Evolutionary conservation across 2,888 invertebrate genomes (phyloP).

Genomic region (Hypercompe scribonia): DNA sequence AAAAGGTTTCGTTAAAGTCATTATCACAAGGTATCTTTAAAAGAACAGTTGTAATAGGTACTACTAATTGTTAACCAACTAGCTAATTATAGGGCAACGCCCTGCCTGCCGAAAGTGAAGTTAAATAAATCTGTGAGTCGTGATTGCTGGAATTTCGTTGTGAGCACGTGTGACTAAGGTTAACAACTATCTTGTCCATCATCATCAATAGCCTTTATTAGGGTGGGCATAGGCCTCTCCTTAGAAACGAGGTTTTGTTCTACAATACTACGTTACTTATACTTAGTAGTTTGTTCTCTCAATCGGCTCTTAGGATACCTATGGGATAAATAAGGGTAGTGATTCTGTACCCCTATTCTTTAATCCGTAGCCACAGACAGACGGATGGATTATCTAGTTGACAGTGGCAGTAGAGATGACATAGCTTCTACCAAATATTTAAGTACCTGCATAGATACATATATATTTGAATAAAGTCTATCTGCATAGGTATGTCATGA

Average conservation of each 20-base stretch:
- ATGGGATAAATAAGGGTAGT: no score
- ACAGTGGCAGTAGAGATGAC: neutral
- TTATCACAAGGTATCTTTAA: neutral
- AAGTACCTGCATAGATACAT: neutral
- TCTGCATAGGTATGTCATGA: neutral
- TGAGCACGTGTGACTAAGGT: neutral
- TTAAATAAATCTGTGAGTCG: neutral
- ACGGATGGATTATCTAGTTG: neutral
- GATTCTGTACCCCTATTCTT: no score
- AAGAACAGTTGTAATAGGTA: neutral
- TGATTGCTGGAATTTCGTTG: neutral
- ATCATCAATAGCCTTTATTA: no score
- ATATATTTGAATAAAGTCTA: neutral
- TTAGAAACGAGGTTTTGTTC: no score
- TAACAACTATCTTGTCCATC: neutral
- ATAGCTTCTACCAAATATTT: neutral
- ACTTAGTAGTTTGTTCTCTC: no score
- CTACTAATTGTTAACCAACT: neutral
- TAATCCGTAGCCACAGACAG: no score
- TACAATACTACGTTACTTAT: no score
- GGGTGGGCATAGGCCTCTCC: no score
- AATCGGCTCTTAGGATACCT: no score
- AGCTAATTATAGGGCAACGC: neutral
- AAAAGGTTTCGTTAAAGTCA: neutral
- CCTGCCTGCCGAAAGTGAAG: neutral